Base-by-base conservation (phyloP, 2,113 vertebrate genomes). In the Meriones unguiculatus region DNA sequence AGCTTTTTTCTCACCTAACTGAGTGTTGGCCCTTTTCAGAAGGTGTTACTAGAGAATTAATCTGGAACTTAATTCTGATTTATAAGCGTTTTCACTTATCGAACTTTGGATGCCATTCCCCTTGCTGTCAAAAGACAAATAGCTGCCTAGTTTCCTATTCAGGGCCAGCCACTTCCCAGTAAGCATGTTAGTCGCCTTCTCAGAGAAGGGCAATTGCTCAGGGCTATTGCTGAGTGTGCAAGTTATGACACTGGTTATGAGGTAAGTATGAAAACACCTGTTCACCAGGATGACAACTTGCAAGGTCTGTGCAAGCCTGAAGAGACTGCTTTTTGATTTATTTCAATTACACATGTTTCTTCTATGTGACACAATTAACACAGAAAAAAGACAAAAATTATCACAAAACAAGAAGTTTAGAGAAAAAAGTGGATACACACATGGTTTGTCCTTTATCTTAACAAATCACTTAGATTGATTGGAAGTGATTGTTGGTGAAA, bases 1-100 rank as follows among this genome's bases (percentile, higher is more conserved):
- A 64, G 92, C 97, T 97, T 98, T 98, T 97, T 97, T 97, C 98
- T 69, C 80, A 93, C 91, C 94, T 98, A 98, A 98, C 98, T 97
- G 97, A 98, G 96, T 97, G 78, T 93, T 98, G 97, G 97, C 97
- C 98, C 93, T 90, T 97, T 94, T 92, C 94, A 96, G 97, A 97
- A 90, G 95, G 96, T 96, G 98, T 98, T 98, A 98, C 89, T 86
- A 89, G 81, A 96, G 94, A 98, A 96, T 98, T 98, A 96, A 96
- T n/a, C 84, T 87, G 94, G 89, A 97, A 98, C 97, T 97, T 98
- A 95, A 96, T 97, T 98, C 97, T 95, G n/a, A 98, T 98, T 98
- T 98, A 82, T n/a, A 95, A 46, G 59, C 32, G 64, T 92, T 97
- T 98, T 97, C 94, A 98, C 97, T 98, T 97, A 95, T 92, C 96